Conservation (phyloP, 2,113 vertebrate genomes). For the Melanocharis versteri region DNA sequence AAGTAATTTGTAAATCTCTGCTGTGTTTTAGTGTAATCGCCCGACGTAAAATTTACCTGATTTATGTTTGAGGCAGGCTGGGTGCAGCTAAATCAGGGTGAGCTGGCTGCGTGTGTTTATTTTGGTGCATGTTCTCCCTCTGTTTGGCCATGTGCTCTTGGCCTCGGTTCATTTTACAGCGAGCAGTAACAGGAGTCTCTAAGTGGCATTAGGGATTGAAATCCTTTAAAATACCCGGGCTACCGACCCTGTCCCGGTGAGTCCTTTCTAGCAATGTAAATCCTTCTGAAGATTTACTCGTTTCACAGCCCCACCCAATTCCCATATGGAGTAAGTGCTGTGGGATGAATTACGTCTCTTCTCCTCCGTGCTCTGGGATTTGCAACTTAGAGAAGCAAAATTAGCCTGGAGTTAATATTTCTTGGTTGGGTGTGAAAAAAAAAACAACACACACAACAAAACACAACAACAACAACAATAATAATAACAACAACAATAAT, state of each 20-base stretch:
- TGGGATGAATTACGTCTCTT: neutral
- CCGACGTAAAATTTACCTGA: neutral
- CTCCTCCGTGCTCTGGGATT: neutral
- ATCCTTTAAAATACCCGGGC: neutral
- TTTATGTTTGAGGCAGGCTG: neutral
- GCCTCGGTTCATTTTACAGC: constrained; percentile 3
- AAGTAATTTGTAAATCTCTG: neutral
- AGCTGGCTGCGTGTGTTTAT: neutral
- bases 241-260: neutral
- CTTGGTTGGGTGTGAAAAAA: neutral
- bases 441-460: neutral
- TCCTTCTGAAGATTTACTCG: neutral
- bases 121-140: neutral
- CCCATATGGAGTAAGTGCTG: neutral
- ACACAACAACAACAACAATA: neutral
- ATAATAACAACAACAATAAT: neutral
- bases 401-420: neutral
- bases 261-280: neutral
- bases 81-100: neutral
- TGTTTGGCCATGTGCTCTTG: neutral
- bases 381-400: neutral
- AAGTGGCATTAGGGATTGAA: neutral
- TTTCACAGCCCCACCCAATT: neutral
- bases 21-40: neutral
- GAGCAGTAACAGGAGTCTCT: neutral